phyloP scores from a whole-genome alignment of 2,888 invertebrate genomes.

The Drosophila parthenogenetica region DNA sequence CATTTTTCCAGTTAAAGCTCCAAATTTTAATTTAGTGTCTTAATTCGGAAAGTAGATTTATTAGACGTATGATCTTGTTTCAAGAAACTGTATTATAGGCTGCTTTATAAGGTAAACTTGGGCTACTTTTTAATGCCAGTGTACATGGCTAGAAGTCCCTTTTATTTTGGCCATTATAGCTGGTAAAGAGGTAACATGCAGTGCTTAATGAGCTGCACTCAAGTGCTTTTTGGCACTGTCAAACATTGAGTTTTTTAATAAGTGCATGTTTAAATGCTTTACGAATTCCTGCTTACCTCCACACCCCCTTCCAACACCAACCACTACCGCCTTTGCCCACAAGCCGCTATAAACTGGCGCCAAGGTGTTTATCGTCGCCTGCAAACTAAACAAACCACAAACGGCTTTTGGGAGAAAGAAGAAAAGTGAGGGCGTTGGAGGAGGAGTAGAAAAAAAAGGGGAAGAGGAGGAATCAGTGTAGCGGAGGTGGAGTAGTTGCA shows the following conservation, averaged over 20 bases:
- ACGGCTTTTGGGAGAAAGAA: not conserved
- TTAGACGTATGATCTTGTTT: no score
- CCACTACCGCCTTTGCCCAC: no score
- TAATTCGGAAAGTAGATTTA: no score
- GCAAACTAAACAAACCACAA: conserved; percentile 70
- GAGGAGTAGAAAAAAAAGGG: not conserved
- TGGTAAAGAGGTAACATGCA: conserved; percentile 40
- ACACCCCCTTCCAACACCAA: no score
- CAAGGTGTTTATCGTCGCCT: conserved; percentile 78
- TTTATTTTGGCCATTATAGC: not conserved
- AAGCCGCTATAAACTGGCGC: conserved; percentile 52
- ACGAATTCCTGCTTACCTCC: no score
- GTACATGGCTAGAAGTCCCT: not conserved
- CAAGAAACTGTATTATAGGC: no score
- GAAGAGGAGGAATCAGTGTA: not conserved
- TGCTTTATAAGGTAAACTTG: no score
- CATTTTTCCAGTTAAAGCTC: no score
- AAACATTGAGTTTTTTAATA: conserved; percentile 36
- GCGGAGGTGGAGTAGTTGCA: conserved; percentile 24
- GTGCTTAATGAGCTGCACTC: conserved; percentile 28
- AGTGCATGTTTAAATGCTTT: conserved; percentile 18
- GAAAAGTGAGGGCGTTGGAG: not conserved
- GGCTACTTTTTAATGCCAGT: not conserved
- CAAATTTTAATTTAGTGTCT: no score
- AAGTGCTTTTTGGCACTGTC: conserved; percentile 53